Percentiles rank a stretch among this genome's conserved stretches.
These are phyloP conservation scores for Lontra canadensis DNA, from an alignment of 2,113 vertebrate genomes.

Conservation along the genomic window DNA sequence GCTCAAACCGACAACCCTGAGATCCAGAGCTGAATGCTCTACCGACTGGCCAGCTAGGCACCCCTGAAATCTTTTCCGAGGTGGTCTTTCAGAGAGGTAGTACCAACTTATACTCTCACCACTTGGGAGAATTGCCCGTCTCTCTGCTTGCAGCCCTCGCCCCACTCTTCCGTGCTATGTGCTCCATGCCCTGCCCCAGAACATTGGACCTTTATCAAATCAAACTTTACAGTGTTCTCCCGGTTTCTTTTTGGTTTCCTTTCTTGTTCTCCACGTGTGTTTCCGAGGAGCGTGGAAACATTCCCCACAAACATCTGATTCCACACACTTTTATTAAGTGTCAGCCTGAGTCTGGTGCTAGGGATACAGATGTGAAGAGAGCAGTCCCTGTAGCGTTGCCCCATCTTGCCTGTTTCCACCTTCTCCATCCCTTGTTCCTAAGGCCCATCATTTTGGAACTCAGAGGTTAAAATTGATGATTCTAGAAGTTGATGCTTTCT, in stretches of 20 bases:
- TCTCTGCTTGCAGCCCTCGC: not conserved
- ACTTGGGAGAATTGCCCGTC: not conserved
- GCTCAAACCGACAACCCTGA: not conserved
- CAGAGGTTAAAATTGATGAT: not conserved
- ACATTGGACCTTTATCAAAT: not conserved
- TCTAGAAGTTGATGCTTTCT: slow-evolving; percentile 29
- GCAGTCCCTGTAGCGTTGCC: not conserved
- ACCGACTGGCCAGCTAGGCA: not conserved
- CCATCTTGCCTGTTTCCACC: not conserved
- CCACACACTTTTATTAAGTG: slow-evolving; percentile 27
- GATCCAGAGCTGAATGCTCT: not conserved
- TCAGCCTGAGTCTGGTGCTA: not conserved
- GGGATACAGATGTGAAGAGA: not conserved
- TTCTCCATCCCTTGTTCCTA: not conserved
- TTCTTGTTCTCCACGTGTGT: not conserved
- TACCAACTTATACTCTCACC: not conserved
- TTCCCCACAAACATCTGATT: not conserved
- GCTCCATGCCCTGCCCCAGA: not conserved
- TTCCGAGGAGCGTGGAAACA: not conserved
- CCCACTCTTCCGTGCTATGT: not conserved
- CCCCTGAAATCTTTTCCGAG: not conserved
- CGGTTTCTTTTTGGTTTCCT: not conserved
- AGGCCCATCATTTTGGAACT: slow-evolving; percentile 16
- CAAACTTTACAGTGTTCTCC: not conserved
- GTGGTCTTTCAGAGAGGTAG: not conserved